These are phyloP conservation scores for Erythrolamprus reginae DNA, from an alignment of 2,113 vertebrate genomes.

Conservation along the genomic window DNA sequence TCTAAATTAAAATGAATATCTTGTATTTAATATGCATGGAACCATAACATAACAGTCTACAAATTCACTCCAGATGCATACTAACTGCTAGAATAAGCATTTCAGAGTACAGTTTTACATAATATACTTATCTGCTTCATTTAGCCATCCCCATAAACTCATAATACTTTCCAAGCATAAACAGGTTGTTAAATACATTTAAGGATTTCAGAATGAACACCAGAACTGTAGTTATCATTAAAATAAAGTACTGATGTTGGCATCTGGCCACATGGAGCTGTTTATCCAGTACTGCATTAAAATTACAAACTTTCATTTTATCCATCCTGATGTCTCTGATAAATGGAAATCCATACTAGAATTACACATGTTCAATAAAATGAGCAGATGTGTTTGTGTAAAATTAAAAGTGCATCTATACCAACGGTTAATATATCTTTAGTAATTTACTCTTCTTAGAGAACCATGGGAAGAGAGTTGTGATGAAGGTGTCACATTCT, in stretches of 20 bases:
- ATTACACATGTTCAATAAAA: slow-evolving; percentile 10
- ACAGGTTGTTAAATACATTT: slow-evolving; percentile 64
- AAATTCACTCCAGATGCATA: slow-evolving; percentile 57
- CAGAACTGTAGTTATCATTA: slow-evolving; percentile 59
- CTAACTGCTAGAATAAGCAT: slow-evolving; percentile 60
- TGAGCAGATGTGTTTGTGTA: not conserved
- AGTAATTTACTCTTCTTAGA: not conserved
- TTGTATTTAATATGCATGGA: slow-evolving; percentile 53
- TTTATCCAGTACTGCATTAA: slow-evolving; percentile 44
- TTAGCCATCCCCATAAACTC: slow-evolving; percentile 57
- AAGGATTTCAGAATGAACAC: slow-evolving; percentile 61
- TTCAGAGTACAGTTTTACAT: slow-evolving; percentile 52
- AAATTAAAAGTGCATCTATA: not conserved
- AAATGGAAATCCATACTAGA: slow-evolving; percentile 26
- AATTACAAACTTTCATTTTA: slow-evolving; percentile 48
- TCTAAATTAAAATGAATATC: slow-evolving; percentile 50
- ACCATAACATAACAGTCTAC: slow-evolving; percentile 27
- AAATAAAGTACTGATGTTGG: slow-evolving; percentile 60
- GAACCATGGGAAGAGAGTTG: not conserved
- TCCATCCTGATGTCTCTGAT: slow-evolving; percentile 6
- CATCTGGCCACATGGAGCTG: slow-evolving; percentile 46
- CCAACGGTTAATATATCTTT: accelerated
- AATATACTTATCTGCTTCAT: slow-evolving; percentile 62
- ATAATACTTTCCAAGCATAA: slow-evolving; percentile 54
- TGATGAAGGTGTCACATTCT: not conserved